Evolutionary conservation across 1,140 invertebrate genomes (phyloP), one percentile per base, ranked within the genome.

Genomic region (Theocolax elegans): DNA sequence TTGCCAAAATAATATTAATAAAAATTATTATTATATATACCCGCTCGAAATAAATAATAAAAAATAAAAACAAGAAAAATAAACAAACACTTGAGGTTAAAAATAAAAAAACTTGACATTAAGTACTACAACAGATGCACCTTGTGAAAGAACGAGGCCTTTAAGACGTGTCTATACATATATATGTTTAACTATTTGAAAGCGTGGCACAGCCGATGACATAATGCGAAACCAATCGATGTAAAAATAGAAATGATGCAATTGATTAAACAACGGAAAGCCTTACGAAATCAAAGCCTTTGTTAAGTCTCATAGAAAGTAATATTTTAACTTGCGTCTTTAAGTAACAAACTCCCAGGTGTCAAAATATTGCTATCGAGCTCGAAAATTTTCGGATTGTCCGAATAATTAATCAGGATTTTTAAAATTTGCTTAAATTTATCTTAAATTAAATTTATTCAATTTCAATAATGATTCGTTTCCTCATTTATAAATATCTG

Each of bases 261-360:
- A 66, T 44, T 8, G 15, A 63, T 21, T 51, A 4, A 35, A 53
- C 4, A 51, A 64, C 19, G 12, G 17, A 40, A 63, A 51, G 35
- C 15, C 46, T 51, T 38, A 49, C 15, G 10, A 1, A 8, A 17
- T 66, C 29, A 21, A 29, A 54, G 35, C 29, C 12, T 54, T 53
- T 13, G 21, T 31, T 35, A 38, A 67, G 15, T 56, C 25, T 4
- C 17, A 44, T 21, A 66, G 25, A 29, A 58, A 67, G 38, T 58
- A 48, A 25, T 60, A 60, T n/a, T n/a, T n/a, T n/a, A 64, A 64
- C 17, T 64, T 53, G 40, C 25, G 23, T 44, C 17, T 66, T 67
- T 67, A 67, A 58, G 53, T 67, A 67, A 67, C 53, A 56, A 42
- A 51, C 56, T 46, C 56, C 44, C 42, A 60, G 54, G 66, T 60